Conservation (phyloP, 2,888 invertebrate species). For the Drosophila vallismaia region DNA sequence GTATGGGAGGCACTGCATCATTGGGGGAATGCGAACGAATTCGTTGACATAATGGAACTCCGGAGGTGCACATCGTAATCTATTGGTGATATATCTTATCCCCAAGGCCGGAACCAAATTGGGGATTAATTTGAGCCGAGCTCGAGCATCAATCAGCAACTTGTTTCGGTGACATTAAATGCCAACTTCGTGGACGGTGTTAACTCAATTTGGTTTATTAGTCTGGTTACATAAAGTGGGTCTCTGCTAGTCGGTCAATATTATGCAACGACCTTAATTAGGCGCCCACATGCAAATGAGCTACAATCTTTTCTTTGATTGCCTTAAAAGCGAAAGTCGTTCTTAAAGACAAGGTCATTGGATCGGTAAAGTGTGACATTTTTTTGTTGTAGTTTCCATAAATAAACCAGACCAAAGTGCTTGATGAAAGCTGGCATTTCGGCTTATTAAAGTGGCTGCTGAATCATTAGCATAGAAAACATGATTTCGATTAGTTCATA, state of each 20-base stretch:
- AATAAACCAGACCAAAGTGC: slow-evolving; percentile 3
- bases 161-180: slow-evolving; percentile 61
- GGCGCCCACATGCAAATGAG: slow-evolving; percentile 65
- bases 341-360: slow-evolving; percentile 52
- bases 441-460: background rate
- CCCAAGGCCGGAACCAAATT: slow-evolving; percentile 39
- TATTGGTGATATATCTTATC: slow-evolving; percentile 2
- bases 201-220: slow-evolving; percentile 57
- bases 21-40: slow-evolving; percentile 5
- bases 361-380: slow-evolving; percentile 14
- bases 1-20: background rate
- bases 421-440: slow-evolving; percentile 36
- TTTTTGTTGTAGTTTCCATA: slow-evolving; percentile 9
- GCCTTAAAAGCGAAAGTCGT: slow-evolving; percentile 61
- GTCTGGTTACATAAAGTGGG: slow-evolving; percentile 63
- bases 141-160: slow-evolving; percentile 47
- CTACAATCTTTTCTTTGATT: slow-evolving; percentile 43
- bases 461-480: slow-evolving; percentile 36
- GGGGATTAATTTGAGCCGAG: slow-evolving; percentile 29
- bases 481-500: slow-evolving; percentile 21
- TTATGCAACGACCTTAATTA: slow-evolving; percentile 74
- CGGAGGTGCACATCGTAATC: slow-evolving; percentile 13
- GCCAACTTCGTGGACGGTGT: slow-evolving; percentile 36
- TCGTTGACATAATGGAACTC: slow-evolving; percentile 9
- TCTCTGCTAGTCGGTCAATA: slow-evolving; percentile 63